Evolutionary conservation across 2,888 invertebrate genomes (phyloP), one percentile per base, ranked within the genome.

Genomic region (Metacarcinus magister): DNA sequence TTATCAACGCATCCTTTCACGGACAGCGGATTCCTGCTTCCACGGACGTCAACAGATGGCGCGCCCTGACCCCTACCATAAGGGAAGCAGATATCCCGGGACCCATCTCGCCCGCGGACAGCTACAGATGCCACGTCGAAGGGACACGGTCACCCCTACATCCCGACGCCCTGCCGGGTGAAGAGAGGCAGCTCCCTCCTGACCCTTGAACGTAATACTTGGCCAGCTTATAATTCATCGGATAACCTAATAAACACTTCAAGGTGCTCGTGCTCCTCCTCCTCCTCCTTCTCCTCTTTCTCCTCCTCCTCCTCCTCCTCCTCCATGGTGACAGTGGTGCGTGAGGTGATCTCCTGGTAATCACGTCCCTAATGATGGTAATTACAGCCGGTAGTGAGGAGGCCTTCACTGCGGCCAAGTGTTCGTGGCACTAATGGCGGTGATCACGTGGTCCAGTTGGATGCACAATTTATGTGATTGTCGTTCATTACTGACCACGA

Each of bases 51-150:
- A 75, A 82, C 82, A 82, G 32, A 82, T 82, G 82, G 82, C 82
- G 32, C 32, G 82, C 28, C 82, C 82, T 82, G 82, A 82, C 82
- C 82, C 82, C 32, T 82, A 67, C 82, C 82, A 82, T 32, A 82
- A 82, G 82, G 13, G 82, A 32, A 23, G 32, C 28, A 32, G 10
- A 32, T 82, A 82, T 82, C 82, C 32, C 82, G 82, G 32, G 82
- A 82, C 82, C 82, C 82, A 82, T 82, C 82, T 82, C 82, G 32
- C 82, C 82, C 82, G 82, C 32, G 82, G 82, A 82, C 82, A 82
- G 82, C 82, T 82, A 82, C 28, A 82, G 82, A 82, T 82, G 32
- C 82, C 8, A 2, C 82, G 82, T 10, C 82, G 32, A 82, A 82
- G 82, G 82, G 82, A 82, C 32, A 32, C 82, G 82, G 32, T 82